Conservation (phyloP, 2,113 vertebrate genomes). For the Syrmaticus mikado region DNA sequence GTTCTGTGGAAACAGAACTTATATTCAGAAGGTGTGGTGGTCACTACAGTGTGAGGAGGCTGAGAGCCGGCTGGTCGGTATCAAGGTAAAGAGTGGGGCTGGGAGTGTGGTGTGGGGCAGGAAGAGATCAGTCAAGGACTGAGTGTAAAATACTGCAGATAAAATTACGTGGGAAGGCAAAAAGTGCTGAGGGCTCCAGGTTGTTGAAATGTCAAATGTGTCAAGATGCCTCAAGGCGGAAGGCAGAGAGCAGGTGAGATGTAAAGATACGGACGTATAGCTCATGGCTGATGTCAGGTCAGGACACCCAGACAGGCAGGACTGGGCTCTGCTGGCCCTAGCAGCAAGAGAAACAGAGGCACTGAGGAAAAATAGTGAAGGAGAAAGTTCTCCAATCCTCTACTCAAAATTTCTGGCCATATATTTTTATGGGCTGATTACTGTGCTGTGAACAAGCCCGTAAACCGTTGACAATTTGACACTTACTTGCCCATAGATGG, state of each 20-base stretch:
- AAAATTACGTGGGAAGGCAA: neutral
- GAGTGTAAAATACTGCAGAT: neutral
- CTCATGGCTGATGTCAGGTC: neutral
- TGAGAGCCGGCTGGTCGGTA: neutral
- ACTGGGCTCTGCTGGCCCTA: neutral
- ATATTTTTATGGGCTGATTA: rapidly evolving
- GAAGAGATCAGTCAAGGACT: neutral
- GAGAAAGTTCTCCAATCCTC: neutral
- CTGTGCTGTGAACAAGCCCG: neutral
- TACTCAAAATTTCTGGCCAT: neutral
- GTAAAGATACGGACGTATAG: rapidly evolving
- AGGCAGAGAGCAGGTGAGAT: neutral
- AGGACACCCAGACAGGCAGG: neutral
- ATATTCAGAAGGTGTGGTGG: neutral
- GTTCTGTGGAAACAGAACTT: neutral
- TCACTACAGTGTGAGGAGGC: neutral
- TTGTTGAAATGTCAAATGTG: neutral
- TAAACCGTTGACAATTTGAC: neutral
- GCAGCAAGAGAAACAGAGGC: neutral
- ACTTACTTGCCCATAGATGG: neutral
- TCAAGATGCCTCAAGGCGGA: neutral
- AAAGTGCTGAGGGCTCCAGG: no score
- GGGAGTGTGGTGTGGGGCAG: neutral
- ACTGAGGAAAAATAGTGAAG: neutral
- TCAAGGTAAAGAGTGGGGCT: neutral